Conservation (phyloP, 2,888 invertebrate species). For the Sinopyrophorus schimmeli region DNA sequence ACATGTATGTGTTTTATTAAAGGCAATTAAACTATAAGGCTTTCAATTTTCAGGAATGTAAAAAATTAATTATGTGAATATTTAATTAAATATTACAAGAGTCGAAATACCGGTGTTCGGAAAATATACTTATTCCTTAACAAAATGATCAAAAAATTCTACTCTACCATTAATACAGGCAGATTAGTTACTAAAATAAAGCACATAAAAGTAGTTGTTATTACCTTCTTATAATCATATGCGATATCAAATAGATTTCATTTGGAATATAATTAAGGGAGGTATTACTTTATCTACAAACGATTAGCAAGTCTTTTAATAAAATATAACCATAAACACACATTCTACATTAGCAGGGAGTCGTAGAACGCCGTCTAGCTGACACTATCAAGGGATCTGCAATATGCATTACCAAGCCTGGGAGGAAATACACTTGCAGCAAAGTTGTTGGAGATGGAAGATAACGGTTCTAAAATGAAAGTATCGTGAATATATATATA, state of each 20-base stretch:
- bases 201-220: too few relatives aligned
- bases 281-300: slow-evolving; percentile 40
- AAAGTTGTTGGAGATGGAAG: slow-evolving; percentile 48
- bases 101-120: too few relatives aligned
- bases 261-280: slow-evolving; percentile 39
- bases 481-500: too few relatives aligned
- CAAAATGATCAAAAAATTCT: too few relatives aligned
- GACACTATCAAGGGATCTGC: slow-evolving; percentile 42
- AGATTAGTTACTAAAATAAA: too few relatives aligned
- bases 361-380: slow-evolving; percentile 38
- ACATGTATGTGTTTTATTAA: slow-evolving; percentile 50
- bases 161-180: too few relatives aligned
- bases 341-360: slow-evolving; percentile 42
- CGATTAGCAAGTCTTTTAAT: slow-evolving; percentile 42
- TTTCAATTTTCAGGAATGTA: slow-evolving; percentile 51
- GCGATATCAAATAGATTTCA: too few relatives aligned
- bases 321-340: slow-evolving; percentile 44
- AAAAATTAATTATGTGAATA: too few relatives aligned
- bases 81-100: too few relatives aligned
- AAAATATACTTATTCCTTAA: too few relatives aligned
- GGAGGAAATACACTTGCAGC: slow-evolving; percentile 51
- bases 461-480: slow-evolving; percentile 41
- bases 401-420: slow-evolving; percentile 46
- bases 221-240: too few relatives aligned
- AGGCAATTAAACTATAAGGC: slow-evolving; percentile 52